These are phyloP conservation scores for Dasypogon diadema DNA, from an alignment of 2,888 invertebrate genomes.

Conservation along the genomic window DNA sequence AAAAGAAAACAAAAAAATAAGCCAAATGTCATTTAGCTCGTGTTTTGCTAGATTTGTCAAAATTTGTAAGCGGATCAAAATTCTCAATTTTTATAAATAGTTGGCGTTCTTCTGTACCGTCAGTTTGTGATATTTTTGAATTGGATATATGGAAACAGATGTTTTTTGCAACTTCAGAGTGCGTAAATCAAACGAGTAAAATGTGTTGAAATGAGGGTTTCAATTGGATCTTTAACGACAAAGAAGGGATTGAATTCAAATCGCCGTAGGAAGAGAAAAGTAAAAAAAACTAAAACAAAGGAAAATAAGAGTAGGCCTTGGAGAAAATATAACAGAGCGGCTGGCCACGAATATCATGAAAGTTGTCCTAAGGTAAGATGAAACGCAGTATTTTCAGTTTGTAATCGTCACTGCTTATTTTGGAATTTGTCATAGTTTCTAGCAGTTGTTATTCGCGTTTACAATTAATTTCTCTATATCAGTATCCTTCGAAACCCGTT, in stretches of 20 bases:
- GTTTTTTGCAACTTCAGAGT: not conserved
- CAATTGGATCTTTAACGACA: not conserved
- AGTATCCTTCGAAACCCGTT: too few species aligned
- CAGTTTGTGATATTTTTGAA: not conserved
- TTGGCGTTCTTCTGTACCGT: not conserved
- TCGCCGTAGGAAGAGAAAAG: not conserved
- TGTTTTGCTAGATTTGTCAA: not conserved
- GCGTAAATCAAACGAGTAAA: not conserved
- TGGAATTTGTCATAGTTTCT: too few species aligned
- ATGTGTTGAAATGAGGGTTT: constrained; percentile 8
- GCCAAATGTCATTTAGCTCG: not conserved
- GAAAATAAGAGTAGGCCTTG: not conserved
- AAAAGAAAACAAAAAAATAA: not conserved
- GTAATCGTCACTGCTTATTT: not conserved
- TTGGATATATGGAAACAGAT: not conserved
- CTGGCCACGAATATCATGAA: not conserved
- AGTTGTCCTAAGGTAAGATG: not conserved
- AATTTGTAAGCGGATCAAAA: not conserved
- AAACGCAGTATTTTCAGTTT: too few species aligned
- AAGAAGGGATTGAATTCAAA: not conserved
- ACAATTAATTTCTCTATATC: too few species aligned
- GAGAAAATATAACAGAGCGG: not conserved
- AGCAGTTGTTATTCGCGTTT: too few species aligned
- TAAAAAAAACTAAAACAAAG: not conserved
- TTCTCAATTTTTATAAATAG: not conserved